Percentiles rank a stretch among this genome's conserved stretches.
Evolutionary conservation across 1,140 invertebrate genomes (phyloP).

Genomic region (Leptestheria dahalacensis): DNA sequence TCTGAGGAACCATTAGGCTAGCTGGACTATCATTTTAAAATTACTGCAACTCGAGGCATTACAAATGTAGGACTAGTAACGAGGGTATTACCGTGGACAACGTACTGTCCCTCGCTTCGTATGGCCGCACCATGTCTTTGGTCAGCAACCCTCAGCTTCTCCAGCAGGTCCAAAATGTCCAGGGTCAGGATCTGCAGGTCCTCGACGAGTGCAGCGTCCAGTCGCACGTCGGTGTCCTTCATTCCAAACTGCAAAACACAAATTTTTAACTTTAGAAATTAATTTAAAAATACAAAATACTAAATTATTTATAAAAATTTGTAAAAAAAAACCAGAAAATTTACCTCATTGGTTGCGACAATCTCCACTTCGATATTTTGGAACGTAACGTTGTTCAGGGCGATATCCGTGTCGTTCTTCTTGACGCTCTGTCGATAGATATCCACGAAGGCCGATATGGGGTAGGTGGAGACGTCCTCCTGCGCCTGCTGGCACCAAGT

Average conservation of each 20-base stretch:
- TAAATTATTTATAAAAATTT: background rate
- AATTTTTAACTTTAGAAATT: background rate
- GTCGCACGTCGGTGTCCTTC: background rate
- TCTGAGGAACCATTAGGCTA: background rate
- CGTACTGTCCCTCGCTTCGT: background rate
- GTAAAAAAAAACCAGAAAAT: background rate
- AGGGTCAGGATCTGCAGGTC: background rate
- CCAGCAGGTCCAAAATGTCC: background rate
- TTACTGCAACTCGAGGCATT: too few relatives aligned
- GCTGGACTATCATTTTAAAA: too few relatives aligned
- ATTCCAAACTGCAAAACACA: background rate
- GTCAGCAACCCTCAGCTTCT: background rate
- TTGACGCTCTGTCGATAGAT: background rate
- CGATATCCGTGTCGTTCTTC: constrained; percentile 4
- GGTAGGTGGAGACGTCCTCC: background rate
- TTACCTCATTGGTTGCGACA: background rate
- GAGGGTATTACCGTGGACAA: background rate
- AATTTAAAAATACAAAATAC: background rate
- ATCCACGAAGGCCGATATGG: background rate
- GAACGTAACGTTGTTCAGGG: background rate
- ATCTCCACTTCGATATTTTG: background rate
- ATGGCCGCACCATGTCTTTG: background rate
- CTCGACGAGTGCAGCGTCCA: background rate
- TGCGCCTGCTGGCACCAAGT: background rate
- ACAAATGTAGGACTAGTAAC: too few relatives aligned